These are phyloP conservation scores for Pediacus dermestoides DNA, from an alignment of 2,888 invertebrate species.

Conservation along the genomic window DNA sequence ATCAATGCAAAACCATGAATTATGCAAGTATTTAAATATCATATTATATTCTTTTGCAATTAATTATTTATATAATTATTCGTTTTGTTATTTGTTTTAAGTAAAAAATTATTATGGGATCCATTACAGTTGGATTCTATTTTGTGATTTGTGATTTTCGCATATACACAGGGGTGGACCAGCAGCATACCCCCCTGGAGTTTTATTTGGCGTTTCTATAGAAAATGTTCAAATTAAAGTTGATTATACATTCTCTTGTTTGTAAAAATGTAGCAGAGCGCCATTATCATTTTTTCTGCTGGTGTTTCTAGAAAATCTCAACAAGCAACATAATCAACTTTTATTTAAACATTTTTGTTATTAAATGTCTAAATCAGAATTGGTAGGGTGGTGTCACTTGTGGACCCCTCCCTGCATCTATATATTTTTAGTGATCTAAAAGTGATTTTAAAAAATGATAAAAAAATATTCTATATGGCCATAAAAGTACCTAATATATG, in stretches of 20 bases:
- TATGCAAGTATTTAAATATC: background rate
- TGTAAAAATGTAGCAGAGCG: no score
- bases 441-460: slow-evolving; percentile 29
- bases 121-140: no score
- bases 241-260: no score
- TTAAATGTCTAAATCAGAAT: slow-evolving; percentile 20
- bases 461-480: slow-evolving; percentile 25
- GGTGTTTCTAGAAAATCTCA: no score
- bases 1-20: slow-evolving; percentile 1
- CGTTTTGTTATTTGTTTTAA: no score
- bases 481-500: slow-evolving; percentile 33
- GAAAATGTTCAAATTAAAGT: no score
- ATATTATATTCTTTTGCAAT: background rate
- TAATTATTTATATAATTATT: background rate
- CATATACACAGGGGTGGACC: no score
- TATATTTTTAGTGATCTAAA: slow-evolving; percentile 25
- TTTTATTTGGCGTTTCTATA: no score
- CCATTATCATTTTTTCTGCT: no score
- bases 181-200: no score
- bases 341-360: slow-evolving; percentile 17
- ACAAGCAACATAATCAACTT: slow-evolving; percentile 12
- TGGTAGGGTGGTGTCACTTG: slow-evolving; percentile 18
- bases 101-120: no score
- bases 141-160: slow-evolving; percentile 3
- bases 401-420: slow-evolving; percentile 21